Conservation (phyloP, 2,113 vertebrate genomes). For the Pelecanus crispus region DNA sequence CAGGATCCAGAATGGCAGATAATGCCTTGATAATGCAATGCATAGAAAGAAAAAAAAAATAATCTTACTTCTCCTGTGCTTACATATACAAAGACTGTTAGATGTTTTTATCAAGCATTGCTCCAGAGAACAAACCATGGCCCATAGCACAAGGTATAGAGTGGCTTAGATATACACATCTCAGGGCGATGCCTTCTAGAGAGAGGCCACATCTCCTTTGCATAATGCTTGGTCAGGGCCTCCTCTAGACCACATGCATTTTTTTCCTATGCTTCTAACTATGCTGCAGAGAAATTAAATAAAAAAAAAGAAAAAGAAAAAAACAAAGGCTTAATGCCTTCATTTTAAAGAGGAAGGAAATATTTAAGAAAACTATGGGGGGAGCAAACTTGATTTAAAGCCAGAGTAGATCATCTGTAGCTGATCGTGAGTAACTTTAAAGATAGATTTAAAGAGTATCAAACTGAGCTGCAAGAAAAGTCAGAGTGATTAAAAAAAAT, state of each 20-base stretch:
- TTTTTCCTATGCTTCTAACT: background rate
- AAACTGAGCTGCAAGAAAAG: background rate
- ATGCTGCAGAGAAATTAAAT: background rate
- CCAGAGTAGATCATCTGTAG: background rate
- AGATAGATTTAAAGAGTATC: background rate
- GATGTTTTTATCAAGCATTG: background rate
- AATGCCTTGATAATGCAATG: background rate
- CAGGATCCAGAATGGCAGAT: background rate
- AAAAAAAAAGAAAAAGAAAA: background rate
- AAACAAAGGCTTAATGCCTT: background rate
- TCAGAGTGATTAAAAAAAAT: background rate
- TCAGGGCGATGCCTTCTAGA: background rate
- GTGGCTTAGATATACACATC: background rate
- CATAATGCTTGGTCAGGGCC: background rate
- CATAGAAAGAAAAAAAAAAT: background rate
- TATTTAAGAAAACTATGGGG: background rate
- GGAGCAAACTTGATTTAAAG: background rate
- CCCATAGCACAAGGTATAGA: background rate
- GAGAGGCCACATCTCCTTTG: background rate
- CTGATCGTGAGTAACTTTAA: background rate
- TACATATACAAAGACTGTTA: background rate
- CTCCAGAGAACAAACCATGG: background rate
- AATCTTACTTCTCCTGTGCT: background rate
- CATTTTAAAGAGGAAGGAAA: conserved; percentile 3
- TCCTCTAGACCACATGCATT: background rate